Conservation (phyloP, 2,797 vertebrate genomes). For the Pempheris klunzingeri region DNA sequence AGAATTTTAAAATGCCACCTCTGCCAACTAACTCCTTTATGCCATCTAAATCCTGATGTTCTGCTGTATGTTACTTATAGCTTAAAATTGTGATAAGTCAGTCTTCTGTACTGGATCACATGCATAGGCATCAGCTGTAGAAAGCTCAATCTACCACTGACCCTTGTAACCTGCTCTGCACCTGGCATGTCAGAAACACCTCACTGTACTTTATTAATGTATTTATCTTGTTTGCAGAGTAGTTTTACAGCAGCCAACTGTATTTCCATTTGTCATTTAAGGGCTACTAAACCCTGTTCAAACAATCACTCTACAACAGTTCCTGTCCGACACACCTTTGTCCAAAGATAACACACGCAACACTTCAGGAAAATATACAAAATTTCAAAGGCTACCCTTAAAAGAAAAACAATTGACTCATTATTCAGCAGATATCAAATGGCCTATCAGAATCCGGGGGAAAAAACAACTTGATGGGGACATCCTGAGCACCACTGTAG, state of each 20-base stretch:
- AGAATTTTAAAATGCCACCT: background rate
- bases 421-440: background rate
- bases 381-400: no score
- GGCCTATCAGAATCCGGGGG: background rate
- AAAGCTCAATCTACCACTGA: background rate
- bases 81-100: background rate
- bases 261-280: no score
- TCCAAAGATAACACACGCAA: background rate
- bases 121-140: background rate
- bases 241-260: no score
- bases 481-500: background rate
- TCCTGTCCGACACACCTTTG: background rate
- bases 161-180: background rate
- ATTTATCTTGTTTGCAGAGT: no score
- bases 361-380: background rate
- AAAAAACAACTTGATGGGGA: background rate
- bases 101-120: background rate
- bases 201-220: background rate
- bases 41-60: background rate
- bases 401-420: background rate
- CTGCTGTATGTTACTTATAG: background rate
- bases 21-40: background rate
- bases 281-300: background rate
- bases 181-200: background rate
- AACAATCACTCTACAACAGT: background rate